Conservation (phyloP, 2,797 vertebrate genomes). For the Microchirus variegatus region DNA sequence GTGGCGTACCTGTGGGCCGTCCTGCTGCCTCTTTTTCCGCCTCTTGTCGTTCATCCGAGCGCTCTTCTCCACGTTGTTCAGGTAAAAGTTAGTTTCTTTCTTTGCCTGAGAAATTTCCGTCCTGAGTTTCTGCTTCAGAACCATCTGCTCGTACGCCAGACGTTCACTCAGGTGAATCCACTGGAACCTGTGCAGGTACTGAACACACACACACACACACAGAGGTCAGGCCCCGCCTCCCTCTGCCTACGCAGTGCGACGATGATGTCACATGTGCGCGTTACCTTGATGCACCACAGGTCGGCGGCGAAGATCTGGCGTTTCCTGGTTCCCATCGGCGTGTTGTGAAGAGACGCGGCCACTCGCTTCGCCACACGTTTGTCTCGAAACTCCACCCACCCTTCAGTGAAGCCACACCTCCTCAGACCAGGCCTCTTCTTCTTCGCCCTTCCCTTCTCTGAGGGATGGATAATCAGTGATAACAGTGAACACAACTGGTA, state of each 20-base stretch:
- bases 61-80: conserved; percentile 83
- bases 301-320: conserved; percentile 83
- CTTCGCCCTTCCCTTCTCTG: conserved; percentile 82
- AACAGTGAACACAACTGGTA: no score
- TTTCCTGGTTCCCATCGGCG: conserved; percentile 83
- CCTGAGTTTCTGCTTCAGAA: conserved; percentile 87
- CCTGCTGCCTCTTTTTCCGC: conserved; percentile 58
- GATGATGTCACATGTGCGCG: conserved; percentile 5
- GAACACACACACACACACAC: conserved; percentile 7
- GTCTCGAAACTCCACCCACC: conserved; percentile 92
- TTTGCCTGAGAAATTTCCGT: conserved; percentile 91
- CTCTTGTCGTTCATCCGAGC: conserved; percentile 46
- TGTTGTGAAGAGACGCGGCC: conserved; percentile 86
- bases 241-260: background rate
- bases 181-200: conserved; percentile 92
- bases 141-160: conserved; percentile 87
- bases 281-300: conserved; percentile 90
- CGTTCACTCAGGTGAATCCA: conserved; percentile 91
- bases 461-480: background rate
- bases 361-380: conserved; percentile 88
- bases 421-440: conserved; percentile 74
- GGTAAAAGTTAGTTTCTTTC: conserved; percentile 89
- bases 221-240: background rate
- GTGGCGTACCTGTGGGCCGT: conserved; percentile 47
- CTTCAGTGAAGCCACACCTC: conserved; percentile 84